Conservation (phyloP, 2,113 vertebrate genomes). For the Heterotilapia buettikoferi region DNA sequence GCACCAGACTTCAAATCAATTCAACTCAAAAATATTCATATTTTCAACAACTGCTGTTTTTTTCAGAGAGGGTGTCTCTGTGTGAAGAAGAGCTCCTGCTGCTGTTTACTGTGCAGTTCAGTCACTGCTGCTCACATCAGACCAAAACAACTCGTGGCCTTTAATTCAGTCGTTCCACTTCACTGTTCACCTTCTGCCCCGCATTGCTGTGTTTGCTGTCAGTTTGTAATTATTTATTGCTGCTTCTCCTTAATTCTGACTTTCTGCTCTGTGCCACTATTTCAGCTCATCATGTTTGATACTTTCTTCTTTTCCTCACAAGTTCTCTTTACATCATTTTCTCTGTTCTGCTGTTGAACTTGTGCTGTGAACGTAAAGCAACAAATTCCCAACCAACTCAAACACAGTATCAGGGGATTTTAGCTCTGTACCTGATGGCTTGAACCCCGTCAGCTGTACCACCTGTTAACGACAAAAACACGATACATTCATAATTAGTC, state of each 20-base stretch:
- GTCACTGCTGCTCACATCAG: background rate
- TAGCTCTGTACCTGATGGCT: conserved; percentile 75
- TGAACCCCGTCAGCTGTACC: conserved; percentile 86
- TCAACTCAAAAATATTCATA: background rate
- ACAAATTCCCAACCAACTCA: background rate
- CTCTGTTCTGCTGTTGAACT: background rate
- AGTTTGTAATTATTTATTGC: background rate
- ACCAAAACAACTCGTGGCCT: background rate
- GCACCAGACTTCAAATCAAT: background rate
- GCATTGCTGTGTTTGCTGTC: background rate
- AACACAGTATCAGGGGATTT: background rate
- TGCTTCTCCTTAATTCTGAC: background rate
- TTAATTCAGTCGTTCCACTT: background rate
- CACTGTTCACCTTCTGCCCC: background rate
- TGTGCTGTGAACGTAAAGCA: background rate
- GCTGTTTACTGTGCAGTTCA: background rate
- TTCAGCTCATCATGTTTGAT: background rate
- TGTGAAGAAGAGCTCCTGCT: background rate
- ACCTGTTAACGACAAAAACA: conserved; percentile 64
- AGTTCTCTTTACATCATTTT: background rate
- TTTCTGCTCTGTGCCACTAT: background rate
- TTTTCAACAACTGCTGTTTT: background rate
- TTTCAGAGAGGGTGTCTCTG: background rate
- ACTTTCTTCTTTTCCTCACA: background rate
- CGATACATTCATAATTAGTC: background rate